Base-by-base conservation (phyloP, 1,140 invertebrate genomes). In the Drosophila quadrilineata region DNA sequence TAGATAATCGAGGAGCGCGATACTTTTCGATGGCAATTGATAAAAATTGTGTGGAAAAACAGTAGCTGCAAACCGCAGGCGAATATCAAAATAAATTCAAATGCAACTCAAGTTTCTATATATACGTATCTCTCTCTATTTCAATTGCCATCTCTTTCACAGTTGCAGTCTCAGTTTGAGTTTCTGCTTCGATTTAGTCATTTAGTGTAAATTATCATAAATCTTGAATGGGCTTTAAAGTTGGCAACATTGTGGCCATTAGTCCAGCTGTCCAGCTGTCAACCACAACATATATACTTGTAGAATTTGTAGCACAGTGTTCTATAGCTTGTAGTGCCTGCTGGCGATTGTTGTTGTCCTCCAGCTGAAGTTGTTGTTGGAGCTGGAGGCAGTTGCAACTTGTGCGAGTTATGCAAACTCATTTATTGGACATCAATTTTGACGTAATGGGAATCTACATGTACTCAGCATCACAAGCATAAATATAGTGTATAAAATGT, bases 271-370 rank as follows among this genome's bases (percentile, higher is more conserved):
- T 48, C 46, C 22, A 56, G 24, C 41, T 45, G 41, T 36, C 41
- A 28, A 45, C 38, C 38, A n/a, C 33, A 52, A 64, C 52, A 46
- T 52, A 66, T 66, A 56, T 43, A 40, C 54, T 56, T 4, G 31
- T 17, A 0, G 3, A 22, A 29, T 52, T 57, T 57, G 24, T 19
- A 45, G 41, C 22, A 48, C 54, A 43, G 22, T n/a, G n/a, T n/a
- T n/a, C n/a, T n/a, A n/a, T n/a, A n/a, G n/a, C n/a, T n/a, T n/a
- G n/a, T n/a, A n/a, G n/a, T n/a, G n/a, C n/a, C 54, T 45, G 45
- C 43, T 49, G 24, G 63, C 63, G 79, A 84, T 84, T 84, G 79
- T 77, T 74, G 79, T 77, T 77, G 79, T 82, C 77, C 77, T 85
- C 77, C 65, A 82, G 62, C 58, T 48, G 40, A 29, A 71, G 65